Evolutionary conservation across 2,113 vertebrate genomes (phyloP).

Genomic region (Pristiophorus japonicus): DNA sequence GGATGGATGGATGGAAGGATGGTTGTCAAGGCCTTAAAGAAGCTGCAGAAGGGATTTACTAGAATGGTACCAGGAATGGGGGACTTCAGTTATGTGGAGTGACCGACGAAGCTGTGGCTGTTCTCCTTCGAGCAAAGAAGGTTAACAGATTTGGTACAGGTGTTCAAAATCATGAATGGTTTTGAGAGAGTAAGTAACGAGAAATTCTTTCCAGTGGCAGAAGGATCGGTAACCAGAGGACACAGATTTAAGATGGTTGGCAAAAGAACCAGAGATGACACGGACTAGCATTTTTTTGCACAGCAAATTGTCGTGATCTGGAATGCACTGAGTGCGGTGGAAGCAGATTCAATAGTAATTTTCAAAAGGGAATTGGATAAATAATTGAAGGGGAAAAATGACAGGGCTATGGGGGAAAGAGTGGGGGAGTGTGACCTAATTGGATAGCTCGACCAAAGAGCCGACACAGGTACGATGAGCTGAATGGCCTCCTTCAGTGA

Average conservation of each 20-base stretch:
- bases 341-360: background rate
- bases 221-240: background rate
- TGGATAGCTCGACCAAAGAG: background rate
- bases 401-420: background rate
- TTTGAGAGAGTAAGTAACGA: too few relatives aligned
- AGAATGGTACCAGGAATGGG: too few relatives aligned
- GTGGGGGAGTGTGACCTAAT: background rate
- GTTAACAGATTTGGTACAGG: too few relatives aligned
- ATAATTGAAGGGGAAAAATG: background rate
- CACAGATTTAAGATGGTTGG: background rate
- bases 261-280: background rate
- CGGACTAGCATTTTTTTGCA: background rate
- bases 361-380: background rate
- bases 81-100: too few relatives aligned
- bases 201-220: background rate
- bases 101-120: too few relatives aligned
- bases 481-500: background rate
- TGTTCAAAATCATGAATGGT: too few relatives aligned
- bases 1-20: too few relatives aligned
- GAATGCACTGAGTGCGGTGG: background rate
- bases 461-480: too few relatives aligned
- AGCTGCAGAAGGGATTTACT: too few relatives aligned
- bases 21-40: too few relatives aligned
- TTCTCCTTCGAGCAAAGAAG: too few relatives aligned
- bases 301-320: background rate